Conservation (phyloP, 2,888 invertebrate species). For the Phanerotoma sp. region DNA sequence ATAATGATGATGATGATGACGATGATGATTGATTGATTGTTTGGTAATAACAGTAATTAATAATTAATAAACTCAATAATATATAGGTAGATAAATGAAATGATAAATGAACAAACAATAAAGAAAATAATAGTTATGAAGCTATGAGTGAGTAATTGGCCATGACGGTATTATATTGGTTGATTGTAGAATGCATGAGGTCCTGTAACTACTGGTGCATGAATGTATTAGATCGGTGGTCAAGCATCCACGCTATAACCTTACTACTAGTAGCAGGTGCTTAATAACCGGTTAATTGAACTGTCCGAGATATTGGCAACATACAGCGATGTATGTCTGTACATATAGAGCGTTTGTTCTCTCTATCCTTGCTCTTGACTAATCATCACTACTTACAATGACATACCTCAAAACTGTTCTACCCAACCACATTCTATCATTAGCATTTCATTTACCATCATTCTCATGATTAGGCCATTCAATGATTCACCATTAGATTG, state of each 20-base stretch:
- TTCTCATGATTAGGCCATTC: not conserved
- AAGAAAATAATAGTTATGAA: constrained; percentile 7
- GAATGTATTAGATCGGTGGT: constrained; percentile 41
- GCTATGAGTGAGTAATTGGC: constrained; percentile 11
- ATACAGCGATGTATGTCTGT: constrained; percentile 6
- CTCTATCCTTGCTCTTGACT: constrained; percentile 1
- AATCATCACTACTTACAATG: constrained; percentile 15
- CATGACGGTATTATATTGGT: constrained; percentile 15
- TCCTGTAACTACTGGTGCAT: constrained; percentile 33
- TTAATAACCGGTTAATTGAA: constrained; percentile 52
- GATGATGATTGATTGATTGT: too few species aligned
- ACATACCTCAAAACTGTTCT: constrained; percentile 16
- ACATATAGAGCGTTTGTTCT: not conserved
- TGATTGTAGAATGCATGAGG: constrained; percentile 17
- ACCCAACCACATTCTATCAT: not conserved
- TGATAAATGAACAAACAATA: not conserved
- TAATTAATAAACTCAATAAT: too few species aligned
- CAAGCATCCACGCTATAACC: constrained; percentile 38
- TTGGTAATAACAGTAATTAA: too few species aligned
- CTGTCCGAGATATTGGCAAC: constrained; percentile 45
- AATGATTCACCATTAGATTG: not conserved
- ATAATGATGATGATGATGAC: too few species aligned
- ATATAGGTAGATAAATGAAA: too few species aligned
- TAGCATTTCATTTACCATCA: constrained; percentile 7
- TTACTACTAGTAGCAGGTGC: constrained; percentile 41